Evolutionary conservation across 2,888 invertebrate species (phyloP).

Genomic region (Seladonia tumulorum): DNA sequence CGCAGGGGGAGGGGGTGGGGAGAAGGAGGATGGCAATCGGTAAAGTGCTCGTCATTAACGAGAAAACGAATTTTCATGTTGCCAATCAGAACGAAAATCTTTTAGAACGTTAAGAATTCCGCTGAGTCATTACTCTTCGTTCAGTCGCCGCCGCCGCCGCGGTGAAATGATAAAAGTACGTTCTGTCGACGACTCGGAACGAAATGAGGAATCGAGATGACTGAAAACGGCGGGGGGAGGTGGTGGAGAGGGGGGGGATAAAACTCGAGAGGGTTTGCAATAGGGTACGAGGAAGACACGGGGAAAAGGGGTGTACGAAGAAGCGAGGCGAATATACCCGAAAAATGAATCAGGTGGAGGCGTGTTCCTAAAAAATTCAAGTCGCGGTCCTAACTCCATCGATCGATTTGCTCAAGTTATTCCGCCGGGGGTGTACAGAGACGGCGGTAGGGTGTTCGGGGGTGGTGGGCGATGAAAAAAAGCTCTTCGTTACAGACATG

Average conservation of each 20-base stretch:
- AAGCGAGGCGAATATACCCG: slow-evolving; percentile 68
- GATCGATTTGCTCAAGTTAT: slow-evolving; percentile 58
- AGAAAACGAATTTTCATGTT: slow-evolving; percentile 53
- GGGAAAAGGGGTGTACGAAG: slow-evolving; percentile 19
- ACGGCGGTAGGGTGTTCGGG: not conserved
- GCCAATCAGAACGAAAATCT: slow-evolving; percentile 59
- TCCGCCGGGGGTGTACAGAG: not conserved
- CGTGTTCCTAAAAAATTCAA: slow-evolving; percentile 50
- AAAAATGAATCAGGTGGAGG: slow-evolving; percentile 67
- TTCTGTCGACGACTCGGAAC: slow-evolving; percentile 36
- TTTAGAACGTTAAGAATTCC: slow-evolving; percentile 40
- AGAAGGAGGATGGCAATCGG: slow-evolving; percentile 32
- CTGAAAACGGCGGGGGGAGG: not conserved
- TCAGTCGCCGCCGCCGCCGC: slow-evolving; percentile 16
- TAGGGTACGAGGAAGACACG: slow-evolving; percentile 17
- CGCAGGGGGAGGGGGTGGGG: not conserved
- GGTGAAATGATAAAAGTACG: slow-evolving; percentile 56
- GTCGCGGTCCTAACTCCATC: slow-evolving; percentile 59
- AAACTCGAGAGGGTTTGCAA: slow-evolving; percentile 51
- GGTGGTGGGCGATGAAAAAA: slow-evolving; percentile 12
- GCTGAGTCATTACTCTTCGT: slow-evolving; percentile 62
- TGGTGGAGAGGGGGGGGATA: slow-evolving; percentile 20
- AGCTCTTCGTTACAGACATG: slow-evolving; percentile 27
- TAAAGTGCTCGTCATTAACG: slow-evolving; percentile 53
- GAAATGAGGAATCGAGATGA: slow-evolving; percentile 39